These are phyloP conservation scores for Hephaestus fuliginosus DNA, from an alignment of 2,797 vertebrate species.

Conservation along the genomic window DNA sequence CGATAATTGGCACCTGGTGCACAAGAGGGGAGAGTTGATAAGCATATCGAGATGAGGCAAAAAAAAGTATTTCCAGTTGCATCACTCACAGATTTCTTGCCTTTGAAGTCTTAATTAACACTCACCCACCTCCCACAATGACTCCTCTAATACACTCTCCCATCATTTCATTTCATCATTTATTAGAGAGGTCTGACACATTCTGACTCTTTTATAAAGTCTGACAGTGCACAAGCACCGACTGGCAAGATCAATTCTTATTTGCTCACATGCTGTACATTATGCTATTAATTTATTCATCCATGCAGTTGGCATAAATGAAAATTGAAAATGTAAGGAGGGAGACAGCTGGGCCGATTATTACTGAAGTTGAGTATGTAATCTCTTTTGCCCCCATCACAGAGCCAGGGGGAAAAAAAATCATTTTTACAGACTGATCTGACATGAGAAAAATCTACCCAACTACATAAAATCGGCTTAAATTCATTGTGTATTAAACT, in stretches of 20 bases:
- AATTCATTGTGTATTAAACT: background rate
- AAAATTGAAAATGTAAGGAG: background rate
- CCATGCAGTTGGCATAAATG: background rate
- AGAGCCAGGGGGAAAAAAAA: background rate
- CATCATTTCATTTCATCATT: slow-evolving; percentile 14
- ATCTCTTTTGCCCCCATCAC: background rate
- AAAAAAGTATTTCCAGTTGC: background rate
- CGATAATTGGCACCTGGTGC: background rate
- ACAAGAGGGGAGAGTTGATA: background rate
- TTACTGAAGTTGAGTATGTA: background rate
- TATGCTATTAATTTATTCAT: slow-evolving; percentile 1
- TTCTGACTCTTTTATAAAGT: background rate
- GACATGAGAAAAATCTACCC: background rate
- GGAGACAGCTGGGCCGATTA: slow-evolving; percentile 8
- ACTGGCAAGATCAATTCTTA: background rate
- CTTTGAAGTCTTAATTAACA: slow-evolving; percentile 14
- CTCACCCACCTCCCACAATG: background rate
- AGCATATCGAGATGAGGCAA: background rate
- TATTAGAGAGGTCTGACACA: background rate
- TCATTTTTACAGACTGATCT: background rate
- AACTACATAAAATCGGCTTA: background rate
- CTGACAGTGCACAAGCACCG: background rate
- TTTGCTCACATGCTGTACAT: background rate
- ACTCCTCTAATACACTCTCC: background rate
- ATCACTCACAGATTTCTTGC: slow-evolving; percentile 8